phyloP scores from a whole-genome alignment of 2,888 invertebrate genomes.

The Taenaris catops region DNA sequence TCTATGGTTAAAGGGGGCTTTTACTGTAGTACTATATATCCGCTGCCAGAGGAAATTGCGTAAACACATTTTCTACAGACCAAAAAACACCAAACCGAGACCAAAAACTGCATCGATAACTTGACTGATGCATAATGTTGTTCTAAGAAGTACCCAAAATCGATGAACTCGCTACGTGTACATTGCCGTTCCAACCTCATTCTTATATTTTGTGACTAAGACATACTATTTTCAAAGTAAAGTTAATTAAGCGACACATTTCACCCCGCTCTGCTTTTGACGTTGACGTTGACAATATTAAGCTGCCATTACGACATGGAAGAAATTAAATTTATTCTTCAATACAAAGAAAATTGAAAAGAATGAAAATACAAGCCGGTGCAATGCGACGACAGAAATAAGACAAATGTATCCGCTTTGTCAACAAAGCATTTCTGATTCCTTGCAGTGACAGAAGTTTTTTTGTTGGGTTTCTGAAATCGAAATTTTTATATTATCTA shows the following conservation, averaged over 20 bases:
- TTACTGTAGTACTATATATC: no score
- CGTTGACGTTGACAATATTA: constrained; percentile 14
- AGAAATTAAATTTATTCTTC: constrained; percentile 15
- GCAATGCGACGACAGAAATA: constrained; percentile 11
- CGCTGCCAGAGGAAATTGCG: no score
- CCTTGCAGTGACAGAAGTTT: constrained; percentile 2
- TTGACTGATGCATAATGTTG: no score
- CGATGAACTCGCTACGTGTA: no score
- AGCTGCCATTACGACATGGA: constrained; percentile 8
- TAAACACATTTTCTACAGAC: no score
- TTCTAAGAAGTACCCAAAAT: no score
- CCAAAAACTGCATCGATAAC: no score
- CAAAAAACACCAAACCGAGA: no score
- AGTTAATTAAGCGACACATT: constrained; percentile 15
- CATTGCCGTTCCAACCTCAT: no score
- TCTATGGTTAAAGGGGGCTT: no score
- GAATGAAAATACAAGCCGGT: constrained; percentile 6
- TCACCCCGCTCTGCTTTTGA: constrained; percentile 12
- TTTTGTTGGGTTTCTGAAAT: constrained; percentile 3
- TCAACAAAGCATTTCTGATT: constrained; percentile 15
- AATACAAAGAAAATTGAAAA: constrained; percentile 7
- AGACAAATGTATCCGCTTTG: constrained; percentile 13
- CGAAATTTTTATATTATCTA: no score
- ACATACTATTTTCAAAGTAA: constrained; percentile 2
- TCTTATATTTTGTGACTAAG: no score